Evolutionary conservation across 2,888 invertebrate genomes (phyloP).

Genomic region (Nematopogon swammerdamellus): DNA sequence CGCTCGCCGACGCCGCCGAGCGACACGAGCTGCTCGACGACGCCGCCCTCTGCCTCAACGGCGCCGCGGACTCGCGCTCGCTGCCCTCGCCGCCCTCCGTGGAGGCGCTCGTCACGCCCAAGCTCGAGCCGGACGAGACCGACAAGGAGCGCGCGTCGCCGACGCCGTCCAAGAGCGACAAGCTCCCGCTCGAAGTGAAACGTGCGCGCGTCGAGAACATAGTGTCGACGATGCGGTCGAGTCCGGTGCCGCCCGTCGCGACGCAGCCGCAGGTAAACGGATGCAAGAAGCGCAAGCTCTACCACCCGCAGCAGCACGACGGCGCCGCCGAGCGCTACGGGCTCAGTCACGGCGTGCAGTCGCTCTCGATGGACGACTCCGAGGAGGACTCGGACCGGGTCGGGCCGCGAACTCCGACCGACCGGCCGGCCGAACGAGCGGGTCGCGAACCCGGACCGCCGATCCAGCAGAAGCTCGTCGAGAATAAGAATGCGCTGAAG

Average conservation of each 20-base stretch:
- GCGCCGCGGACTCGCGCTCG: slow-evolving; percentile 50
- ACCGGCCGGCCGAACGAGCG: slow-evolving; percentile 49
- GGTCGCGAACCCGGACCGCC: slow-evolving; percentile 60
- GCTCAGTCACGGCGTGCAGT: background rate
- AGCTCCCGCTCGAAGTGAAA: slow-evolving; percentile 76
- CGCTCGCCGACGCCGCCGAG: slow-evolving; percentile 29
- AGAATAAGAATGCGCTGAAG: slow-evolving; percentile 80
- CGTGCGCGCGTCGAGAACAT: slow-evolving; percentile 94
- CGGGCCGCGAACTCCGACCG: slow-evolving; percentile 41
- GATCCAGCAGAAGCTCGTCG: slow-evolving; percentile 74
- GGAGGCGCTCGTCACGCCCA: slow-evolving; percentile 58
- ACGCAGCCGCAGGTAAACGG: slow-evolving; percentile 77
- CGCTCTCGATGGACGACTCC: background rate
- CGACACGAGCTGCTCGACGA: slow-evolving; percentile 65
- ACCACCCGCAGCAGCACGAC: slow-evolving; percentile 93
- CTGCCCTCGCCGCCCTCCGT: slow-evolving; percentile 55
- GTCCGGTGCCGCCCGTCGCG: slow-evolving; percentile 68
- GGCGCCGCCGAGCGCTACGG: slow-evolving; percentile 46
- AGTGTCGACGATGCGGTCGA: slow-evolving; percentile 88
- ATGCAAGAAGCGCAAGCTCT: slow-evolving; percentile 93
- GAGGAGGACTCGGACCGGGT: slow-evolving; percentile 45
- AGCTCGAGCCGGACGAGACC: slow-evolving; percentile 64
- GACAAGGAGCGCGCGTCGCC: slow-evolving; percentile 56
- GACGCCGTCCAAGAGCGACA: slow-evolving; percentile 34
- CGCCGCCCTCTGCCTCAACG: slow-evolving; percentile 59